Evolutionary conservation across 1,140 invertebrate species (phyloP), one percentile per base, ranked within the genome.

Genomic region (Lepidurus apus): DNA sequence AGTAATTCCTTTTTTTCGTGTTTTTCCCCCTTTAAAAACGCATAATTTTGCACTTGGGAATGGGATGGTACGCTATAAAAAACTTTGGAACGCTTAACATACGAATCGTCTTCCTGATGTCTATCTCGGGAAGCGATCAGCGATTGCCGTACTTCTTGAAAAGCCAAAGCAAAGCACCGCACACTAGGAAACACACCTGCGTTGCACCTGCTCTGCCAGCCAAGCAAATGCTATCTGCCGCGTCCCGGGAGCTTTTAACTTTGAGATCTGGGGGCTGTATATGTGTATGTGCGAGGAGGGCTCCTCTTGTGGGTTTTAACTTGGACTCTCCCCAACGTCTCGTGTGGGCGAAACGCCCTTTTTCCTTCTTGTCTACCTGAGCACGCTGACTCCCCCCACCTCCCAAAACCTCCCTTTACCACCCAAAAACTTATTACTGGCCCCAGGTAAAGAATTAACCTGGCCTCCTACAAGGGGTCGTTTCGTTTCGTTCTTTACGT

Each of bases 181-280:
- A n/a, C 53, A 65, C 53, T 65, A 7, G 53, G 21, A 34, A 65
- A 65, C 53, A 65, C 53, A 65, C 53, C 53, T 65, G 53, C 53
- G 53, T 65, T 65, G 53, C 53, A 65, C 53, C 53, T 65, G 53
- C 53, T 65, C 53, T 65, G 53, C 8, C 53, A 65, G 53, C 53
- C 53, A 65, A 65, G 53, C 53, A 65, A 65, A 65, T 65, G 53
- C 53, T 65, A 65, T 13, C 8, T 65, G 53, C 53, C 21, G 21
- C 53, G 53, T 65, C 53, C 53, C 53, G 53, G 53, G 53, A 65
- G 53, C 53, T 65, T 65, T 65, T 65, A 65, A 65, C 53, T 65
- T 65, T 65, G n/a, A 65, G 13, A 7, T 65, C 53, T 65, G 8
- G 53, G 53, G 53, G 53, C 6, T 17, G 53, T 13, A 65, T 65